phyloP scores from a whole-genome alignment of 2,888 invertebrate genomes.

The Megastigmus dorsalis region DNA sequence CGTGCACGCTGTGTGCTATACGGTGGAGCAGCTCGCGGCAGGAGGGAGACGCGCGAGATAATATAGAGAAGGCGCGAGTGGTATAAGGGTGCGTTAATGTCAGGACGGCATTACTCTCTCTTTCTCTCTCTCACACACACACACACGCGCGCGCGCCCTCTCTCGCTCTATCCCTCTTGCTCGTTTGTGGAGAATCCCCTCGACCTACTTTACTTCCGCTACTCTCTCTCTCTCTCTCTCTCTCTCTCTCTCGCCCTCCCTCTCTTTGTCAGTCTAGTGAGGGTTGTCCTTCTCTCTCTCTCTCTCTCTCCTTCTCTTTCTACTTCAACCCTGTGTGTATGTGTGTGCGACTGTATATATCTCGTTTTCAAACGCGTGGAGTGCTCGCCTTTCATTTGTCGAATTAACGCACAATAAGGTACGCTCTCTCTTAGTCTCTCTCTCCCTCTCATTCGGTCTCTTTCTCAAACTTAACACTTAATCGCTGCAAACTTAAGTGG shows the following conservation, averaged over 20 bases:
- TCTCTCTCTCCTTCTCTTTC: neutral
- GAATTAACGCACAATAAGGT: constrained; percentile 35
- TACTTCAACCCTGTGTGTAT: no score
- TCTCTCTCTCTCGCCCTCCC: neutral
- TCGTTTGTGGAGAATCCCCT: constrained; percentile 10
- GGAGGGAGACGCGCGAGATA: constrained; percentile 1
- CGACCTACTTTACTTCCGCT: constrained; percentile 24
- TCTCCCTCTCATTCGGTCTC: neutral
- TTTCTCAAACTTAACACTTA: neutral
- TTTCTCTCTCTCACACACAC: neutral
- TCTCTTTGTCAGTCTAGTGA: neutral
- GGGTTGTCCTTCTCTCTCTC: neutral
- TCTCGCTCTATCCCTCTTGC: neutral
- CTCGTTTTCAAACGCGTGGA: neutral
- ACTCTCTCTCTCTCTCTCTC: neutral
- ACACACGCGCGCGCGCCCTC: no score
- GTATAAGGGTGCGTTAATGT: constrained; percentile 24
- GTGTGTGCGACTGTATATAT: neutral
- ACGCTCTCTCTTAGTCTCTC: neutral
- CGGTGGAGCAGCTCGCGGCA: neutral
- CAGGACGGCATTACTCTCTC: neutral
- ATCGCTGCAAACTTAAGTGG: no score
- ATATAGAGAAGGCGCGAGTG: neutral
- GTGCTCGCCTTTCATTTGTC: constrained; percentile 15
- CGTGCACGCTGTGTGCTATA: no score